These are phyloP conservation scores for Trissolcus japonicus DNA, from an alignment of 2,888 invertebrate genomes.

Conservation along the genomic window DNA sequence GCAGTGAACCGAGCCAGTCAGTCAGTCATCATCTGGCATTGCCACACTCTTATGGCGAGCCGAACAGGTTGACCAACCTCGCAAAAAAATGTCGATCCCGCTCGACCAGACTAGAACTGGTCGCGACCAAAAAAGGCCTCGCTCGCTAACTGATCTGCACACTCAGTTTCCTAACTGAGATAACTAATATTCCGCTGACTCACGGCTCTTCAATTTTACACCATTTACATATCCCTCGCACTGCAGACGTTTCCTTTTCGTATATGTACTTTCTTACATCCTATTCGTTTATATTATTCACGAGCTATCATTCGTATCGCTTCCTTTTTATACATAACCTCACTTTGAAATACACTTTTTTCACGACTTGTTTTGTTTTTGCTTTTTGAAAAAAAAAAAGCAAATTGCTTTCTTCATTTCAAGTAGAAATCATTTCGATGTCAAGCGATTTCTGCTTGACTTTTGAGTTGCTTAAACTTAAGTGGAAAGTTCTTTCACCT, in stretches of 20 bases:
- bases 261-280: neutral
- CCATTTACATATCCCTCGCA: constrained; percentile 22
- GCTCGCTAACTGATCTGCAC: constrained; percentile 18
- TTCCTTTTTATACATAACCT: too few species aligned
- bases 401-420: too few species aligned
- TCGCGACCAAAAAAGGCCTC: constrained; percentile 31
- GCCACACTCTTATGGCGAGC: constrained; percentile 35
- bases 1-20: constrained; percentile 63
- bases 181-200: constrained; percentile 33
- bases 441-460: too few species aligned
- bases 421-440: too few species aligned
- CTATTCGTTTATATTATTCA: neutral
- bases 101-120: constrained; percentile 32
- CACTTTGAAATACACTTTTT: too few species aligned
- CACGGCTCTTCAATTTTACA: constrained; percentile 23
- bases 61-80: constrained; percentile 58
- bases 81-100: constrained; percentile 64
- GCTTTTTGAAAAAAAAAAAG: too few species aligned
- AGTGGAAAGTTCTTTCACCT: too few species aligned
- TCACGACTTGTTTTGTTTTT: too few species aligned
- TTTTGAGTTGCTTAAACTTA: too few species aligned
- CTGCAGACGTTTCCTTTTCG: constrained; percentile 7
- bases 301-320: neutral
- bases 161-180: constrained; percentile 19
- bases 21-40: constrained; percentile 42